These are phyloP conservation scores for Bubo blakistoni DNA, from an alignment of 2,113 vertebrate genomes.

Conservation along the genomic window DNA sequence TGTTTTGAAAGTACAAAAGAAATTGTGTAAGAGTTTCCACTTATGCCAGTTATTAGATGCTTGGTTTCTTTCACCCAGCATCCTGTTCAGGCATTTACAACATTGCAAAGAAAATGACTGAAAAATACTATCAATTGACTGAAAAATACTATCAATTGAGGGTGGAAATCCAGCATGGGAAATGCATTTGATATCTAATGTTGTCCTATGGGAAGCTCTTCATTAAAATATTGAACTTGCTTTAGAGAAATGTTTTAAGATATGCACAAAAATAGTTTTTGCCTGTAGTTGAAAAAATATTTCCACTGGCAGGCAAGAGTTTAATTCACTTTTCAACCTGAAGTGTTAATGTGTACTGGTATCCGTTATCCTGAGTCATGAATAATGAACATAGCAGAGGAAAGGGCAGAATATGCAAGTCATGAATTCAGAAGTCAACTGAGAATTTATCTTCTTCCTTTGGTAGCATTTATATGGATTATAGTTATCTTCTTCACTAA, in stretches of 20 bases:
- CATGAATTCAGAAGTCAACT: neutral
- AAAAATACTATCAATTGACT: neutral
- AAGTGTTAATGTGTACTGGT: neutral
- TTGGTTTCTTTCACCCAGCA: neutral
- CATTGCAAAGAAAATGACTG: neutral
- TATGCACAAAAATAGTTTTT: neutral
- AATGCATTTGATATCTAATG: neutral
- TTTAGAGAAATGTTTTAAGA: neutral
- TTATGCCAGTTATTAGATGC: neutral
- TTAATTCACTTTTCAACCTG: neutral
- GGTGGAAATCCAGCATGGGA: neutral
- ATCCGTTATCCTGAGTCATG: neutral
- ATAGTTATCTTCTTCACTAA: neutral
- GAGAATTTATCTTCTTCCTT: neutral
- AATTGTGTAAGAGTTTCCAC: neutral
- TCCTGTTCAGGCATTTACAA: neutral
- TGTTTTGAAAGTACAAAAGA: neutral
- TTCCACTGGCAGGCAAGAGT: neutral
- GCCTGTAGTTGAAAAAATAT: neutral
- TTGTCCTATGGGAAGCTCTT: neutral
- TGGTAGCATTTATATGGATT: neutral
- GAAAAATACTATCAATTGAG: neutral
- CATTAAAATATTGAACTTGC: neutral
- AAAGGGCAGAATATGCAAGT: conserved; percentile 35
- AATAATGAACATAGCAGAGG: neutral